Conservation (phyloP, 2,797 vertebrate species). For the Tragopan temminckii region DNA sequence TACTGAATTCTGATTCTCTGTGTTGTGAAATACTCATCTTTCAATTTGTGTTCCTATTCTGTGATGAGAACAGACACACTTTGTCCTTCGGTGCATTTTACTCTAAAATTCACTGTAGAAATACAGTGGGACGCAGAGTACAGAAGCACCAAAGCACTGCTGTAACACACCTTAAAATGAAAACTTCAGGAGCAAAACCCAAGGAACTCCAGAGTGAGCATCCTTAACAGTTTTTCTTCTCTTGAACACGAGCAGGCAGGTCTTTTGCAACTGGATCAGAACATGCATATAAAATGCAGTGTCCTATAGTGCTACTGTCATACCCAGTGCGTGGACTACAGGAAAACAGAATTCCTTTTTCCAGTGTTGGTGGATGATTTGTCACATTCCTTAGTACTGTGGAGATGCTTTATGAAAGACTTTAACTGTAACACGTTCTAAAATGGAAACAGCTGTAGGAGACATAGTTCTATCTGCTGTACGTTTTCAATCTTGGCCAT, state of each 20-base stretch:
- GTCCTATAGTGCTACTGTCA: constrained; percentile 1
- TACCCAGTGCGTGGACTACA: background rate
- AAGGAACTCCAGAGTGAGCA: background rate
- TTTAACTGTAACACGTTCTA: background rate
- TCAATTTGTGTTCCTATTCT: background rate
- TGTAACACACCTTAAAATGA: background rate
- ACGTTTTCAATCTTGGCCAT: accelerated
- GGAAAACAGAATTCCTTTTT: background rate
- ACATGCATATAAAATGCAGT: background rate
- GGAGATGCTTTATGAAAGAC: background rate
- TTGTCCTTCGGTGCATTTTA: background rate
- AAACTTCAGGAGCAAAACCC: background rate
- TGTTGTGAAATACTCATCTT: background rate
- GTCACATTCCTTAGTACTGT: background rate
- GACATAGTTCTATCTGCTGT: background rate
- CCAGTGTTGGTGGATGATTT: background rate
- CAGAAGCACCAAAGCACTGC: background rate
- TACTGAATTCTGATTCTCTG: background rate
- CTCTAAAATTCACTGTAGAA: background rate
- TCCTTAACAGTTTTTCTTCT: background rate
- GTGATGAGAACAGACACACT: background rate
- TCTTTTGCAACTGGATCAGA: background rate
- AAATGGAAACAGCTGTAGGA: background rate
- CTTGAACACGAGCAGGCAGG: background rate
- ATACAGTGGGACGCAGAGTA: background rate